Evolutionary conservation across 2,888 invertebrate genomes (phyloP).

Genomic region (Pherbina coryleti): DNA sequence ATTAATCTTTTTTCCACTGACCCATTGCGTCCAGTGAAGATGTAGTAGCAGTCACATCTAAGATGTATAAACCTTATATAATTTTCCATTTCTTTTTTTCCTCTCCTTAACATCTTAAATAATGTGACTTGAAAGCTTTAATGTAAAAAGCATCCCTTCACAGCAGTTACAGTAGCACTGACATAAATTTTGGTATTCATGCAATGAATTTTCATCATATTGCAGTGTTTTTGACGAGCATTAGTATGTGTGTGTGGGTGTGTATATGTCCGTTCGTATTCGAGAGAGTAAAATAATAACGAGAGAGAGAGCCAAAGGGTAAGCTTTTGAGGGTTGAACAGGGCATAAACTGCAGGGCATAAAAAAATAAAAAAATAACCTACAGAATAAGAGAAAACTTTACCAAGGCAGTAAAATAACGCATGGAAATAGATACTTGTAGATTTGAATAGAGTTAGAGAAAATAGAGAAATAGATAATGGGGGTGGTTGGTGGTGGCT

Average conservation of each 20-base stretch:
- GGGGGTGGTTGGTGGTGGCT: too few relatives aligned
- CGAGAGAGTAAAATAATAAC: background rate
- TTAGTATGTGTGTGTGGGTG: background rate
- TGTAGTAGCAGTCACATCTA: too few relatives aligned
- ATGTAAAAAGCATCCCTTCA: constrained; percentile 10
- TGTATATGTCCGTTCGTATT: background rate
- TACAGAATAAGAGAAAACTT: background rate
- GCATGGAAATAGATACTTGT: too few relatives aligned
- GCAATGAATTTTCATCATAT: constrained; percentile 61
- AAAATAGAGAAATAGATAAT: too few relatives aligned
- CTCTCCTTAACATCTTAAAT: background rate
- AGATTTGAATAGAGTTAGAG: too few relatives aligned
- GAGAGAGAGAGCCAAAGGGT: background rate
- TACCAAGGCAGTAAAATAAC: background rate
- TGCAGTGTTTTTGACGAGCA: constrained; percentile 43
- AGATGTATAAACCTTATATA: too few relatives aligned
- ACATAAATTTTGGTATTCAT: constrained; percentile 39
- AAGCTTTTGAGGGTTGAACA: background rate
- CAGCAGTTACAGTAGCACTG: background rate
- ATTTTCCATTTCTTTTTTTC: too few relatives aligned
- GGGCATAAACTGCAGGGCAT: background rate
- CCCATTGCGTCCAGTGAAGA: too few relatives aligned
- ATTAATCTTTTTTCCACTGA: too few relatives aligned
- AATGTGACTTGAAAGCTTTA: background rate
- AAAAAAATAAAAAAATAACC: background rate